These are phyloP conservation scores for Tamias sibiricus DNA, from an alignment of 2,113 vertebrate species.

Conservation along the genomic window DNA sequence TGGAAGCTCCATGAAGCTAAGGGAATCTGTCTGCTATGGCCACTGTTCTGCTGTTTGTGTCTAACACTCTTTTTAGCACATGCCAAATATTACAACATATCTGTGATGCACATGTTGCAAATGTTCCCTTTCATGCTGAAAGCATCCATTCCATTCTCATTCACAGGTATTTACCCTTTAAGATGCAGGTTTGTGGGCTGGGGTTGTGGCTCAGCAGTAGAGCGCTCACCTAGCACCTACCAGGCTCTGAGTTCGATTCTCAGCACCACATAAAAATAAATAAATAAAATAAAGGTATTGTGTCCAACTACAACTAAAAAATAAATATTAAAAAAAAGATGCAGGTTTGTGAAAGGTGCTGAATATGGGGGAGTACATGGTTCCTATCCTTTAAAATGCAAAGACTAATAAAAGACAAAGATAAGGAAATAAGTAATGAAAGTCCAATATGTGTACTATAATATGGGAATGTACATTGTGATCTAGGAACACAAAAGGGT, in stretches of 20 bases:
- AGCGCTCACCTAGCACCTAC: too few species aligned
- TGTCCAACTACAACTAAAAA: too few species aligned
- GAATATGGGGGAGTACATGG: not conserved
- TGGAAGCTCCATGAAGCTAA: not conserved
- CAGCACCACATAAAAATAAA: too few species aligned
- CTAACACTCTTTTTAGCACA: not conserved
- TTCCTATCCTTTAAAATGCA: not conserved
- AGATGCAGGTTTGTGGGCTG: not conserved
- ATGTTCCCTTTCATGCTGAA: not conserved
- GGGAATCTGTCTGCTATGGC: not conserved
- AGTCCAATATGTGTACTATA: not conserved
- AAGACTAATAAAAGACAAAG: not conserved
- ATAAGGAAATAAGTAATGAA: not conserved
- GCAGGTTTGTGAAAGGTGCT: not conserved
- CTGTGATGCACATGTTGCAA: not conserved
- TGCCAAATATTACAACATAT: not conserved
- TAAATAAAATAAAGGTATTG: too few species aligned
- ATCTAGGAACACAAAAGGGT: not conserved
- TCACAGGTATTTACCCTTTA: not conserved
- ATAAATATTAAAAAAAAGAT: too few species aligned
- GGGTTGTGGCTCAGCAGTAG: too few species aligned
- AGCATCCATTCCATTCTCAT: not conserved
- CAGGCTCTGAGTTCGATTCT: too few species aligned
- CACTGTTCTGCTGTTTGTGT: not conserved
- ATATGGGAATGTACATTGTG: not conserved